Conservation (phyloP, 1,140 invertebrate genomes). For the Sitophilus oryzae region DNA sequence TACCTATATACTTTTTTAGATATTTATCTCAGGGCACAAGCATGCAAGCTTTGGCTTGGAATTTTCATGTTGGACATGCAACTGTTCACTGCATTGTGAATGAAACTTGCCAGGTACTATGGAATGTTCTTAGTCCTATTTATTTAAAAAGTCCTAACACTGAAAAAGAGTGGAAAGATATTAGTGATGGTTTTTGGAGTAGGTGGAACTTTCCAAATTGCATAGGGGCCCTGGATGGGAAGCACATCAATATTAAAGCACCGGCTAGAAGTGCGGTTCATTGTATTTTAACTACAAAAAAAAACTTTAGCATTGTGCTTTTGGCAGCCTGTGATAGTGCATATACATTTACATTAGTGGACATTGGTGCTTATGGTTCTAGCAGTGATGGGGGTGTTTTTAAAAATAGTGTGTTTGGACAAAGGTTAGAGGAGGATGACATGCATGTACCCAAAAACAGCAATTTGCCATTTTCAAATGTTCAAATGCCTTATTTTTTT, state of each 20-base stretch:
- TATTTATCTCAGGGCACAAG: constrained; percentile 11
- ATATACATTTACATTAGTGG: constrained; percentile 41
- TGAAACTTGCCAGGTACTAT: constrained; percentile 33
- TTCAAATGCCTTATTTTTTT: constrained; percentile 20
- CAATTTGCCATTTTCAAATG: constrained; percentile 7
- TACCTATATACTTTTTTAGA: too few relatives aligned
- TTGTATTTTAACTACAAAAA: constrained; percentile 38
- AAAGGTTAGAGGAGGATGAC: constrained; percentile 1
- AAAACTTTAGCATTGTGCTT: too few relatives aligned
- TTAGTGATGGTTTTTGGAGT: constrained; percentile 12
- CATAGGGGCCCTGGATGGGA: too few relatives aligned
- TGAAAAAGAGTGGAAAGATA: constrained; percentile 12
- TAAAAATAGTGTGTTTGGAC: too few relatives aligned
- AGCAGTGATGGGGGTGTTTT: constrained; percentile 38
- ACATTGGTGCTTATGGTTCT: constrained; percentile 45
- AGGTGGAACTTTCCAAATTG: too few relatives aligned
- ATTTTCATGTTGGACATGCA: constrained; percentile 6
- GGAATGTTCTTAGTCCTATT: constrained; percentile 25
- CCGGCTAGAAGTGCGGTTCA: constrained; percentile 16
- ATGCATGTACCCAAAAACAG: constrained; percentile 7
- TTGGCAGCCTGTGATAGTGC: too few relatives aligned
- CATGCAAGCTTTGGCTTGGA: constrained; percentile 11
- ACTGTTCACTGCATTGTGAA: constrained; percentile 15
- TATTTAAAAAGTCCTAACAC: constrained; percentile 4
- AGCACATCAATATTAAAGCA: constrained; percentile 11